Evolutionary conservation across 2,797 vertebrate genomes (phyloP).

Genomic region (Xyrichtys novacula): DNA sequence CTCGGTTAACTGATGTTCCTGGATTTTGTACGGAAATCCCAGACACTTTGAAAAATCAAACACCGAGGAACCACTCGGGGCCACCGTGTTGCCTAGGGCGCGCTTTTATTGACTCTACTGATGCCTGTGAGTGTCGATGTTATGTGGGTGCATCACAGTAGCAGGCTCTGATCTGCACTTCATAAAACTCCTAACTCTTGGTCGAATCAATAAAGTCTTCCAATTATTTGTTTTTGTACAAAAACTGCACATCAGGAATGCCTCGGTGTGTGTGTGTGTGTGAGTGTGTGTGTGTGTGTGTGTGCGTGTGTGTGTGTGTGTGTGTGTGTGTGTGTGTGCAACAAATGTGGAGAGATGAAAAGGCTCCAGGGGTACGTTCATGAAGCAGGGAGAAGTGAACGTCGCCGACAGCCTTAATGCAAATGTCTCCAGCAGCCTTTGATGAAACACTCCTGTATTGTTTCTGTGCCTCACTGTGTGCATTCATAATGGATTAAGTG

Average conservation of each 20-base stretch:
- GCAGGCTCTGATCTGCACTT: conserved; percentile 12
- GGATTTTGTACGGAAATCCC: conserved; percentile 22
- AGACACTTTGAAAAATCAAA: conserved; percentile 30
- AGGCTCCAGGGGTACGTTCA: conserved; percentile 40
- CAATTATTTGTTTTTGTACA: conserved; percentile 18
- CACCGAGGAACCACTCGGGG: conserved; percentile 1
- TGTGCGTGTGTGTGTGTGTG: neutral
- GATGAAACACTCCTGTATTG: conserved; percentile 61
- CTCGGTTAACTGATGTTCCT: conserved; percentile 18
- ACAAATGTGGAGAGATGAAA: conserved; percentile 25
- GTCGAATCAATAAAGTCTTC: conserved; percentile 17
- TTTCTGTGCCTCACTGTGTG: conserved; percentile 53
- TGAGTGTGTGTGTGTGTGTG: neutral
- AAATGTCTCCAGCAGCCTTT: conserved; percentile 67
- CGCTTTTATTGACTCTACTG: conserved; percentile 31
- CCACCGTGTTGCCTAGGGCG: conserved; percentile 10
- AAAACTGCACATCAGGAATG: conserved; percentile 15
- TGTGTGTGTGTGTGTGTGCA: conserved; percentile 1
- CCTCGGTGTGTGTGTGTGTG: conserved; percentile 8
- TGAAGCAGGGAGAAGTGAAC: conserved; percentile 15
- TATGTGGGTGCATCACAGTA: conserved; percentile 5
- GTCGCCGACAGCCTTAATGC: conserved; percentile 58
- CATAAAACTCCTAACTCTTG: conserved; percentile 3
- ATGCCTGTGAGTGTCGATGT: conserved; percentile 10
- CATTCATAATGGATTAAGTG: conserved; percentile 71